These are phyloP conservation scores for Clitarchus hookeri DNA, from an alignment of 2,888 invertebrate genomes.

Conservation along the genomic window DNA sequence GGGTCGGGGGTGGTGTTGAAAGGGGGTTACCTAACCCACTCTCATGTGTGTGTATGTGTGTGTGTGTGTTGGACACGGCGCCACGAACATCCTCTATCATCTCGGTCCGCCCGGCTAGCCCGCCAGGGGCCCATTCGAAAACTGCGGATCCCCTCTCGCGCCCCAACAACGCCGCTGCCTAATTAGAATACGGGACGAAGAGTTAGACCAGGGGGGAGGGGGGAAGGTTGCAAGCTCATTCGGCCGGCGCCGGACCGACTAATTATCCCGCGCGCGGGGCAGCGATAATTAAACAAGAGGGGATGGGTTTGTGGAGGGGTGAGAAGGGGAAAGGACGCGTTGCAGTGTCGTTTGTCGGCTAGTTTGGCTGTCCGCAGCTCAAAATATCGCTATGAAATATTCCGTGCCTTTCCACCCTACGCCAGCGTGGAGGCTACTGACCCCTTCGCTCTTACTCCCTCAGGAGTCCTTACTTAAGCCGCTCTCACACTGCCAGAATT, in stretches of 20 bases:
- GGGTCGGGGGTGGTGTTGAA: background rate
- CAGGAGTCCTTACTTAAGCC: too few species aligned
- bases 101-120: background rate
- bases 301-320: background rate
- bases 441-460: background rate
- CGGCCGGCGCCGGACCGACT: slow-evolving; percentile 14
- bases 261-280: background rate
- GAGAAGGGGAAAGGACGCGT: background rate
- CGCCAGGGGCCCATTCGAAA: slow-evolving; percentile 9
- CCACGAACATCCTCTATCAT: too few species aligned
- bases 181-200: background rate
- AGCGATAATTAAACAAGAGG: background rate
- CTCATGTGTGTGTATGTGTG: background rate
- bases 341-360: background rate
- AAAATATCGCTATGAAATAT: too few species aligned
- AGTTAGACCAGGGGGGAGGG: background rate
- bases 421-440: background rate
- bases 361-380: background rate
- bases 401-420: slow-evolving; percentile 14
- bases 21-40: background rate
- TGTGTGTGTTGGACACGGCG: too few species aligned
- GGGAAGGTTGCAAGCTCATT: background rate
- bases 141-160: background rate
- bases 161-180: background rate
- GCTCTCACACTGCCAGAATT: too few species aligned